These are phyloP conservation scores for Carassius gibelio DNA, from an alignment of 2,113 vertebrate species.

Conservation along the genomic window DNA sequence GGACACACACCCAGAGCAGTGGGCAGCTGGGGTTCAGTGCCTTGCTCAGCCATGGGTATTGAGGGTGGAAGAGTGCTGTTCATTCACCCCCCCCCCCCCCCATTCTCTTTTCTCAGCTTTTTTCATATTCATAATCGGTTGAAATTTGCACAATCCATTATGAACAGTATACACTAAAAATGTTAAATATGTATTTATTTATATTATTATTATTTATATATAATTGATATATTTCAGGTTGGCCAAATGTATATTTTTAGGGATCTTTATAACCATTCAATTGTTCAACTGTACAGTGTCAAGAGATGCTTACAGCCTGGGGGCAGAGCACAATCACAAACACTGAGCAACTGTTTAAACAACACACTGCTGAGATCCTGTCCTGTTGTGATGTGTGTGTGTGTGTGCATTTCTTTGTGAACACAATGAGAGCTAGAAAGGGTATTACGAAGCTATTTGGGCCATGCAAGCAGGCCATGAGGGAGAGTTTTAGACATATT, in stretches of 20 bases:
- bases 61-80: too few species aligned
- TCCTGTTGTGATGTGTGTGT: neutral
- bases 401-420: neutral
- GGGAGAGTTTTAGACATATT: conserved; percentile 27
- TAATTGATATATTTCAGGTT: too few species aligned
- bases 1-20: too few species aligned
- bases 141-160: neutral
- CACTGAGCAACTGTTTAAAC: neutral
- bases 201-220: too few species aligned
- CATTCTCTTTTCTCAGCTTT: neutral
- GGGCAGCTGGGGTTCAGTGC: too few species aligned
- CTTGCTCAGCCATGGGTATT: too few species aligned
- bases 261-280: neutral
- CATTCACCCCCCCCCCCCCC: too few species aligned
- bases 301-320: neutral
- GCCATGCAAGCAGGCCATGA: conserved; percentile 10
- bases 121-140: neutral
- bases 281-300: neutral
- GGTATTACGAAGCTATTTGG: conserved; percentile 33
- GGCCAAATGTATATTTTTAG: neutral
- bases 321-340: neutral
- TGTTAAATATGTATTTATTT: too few species aligned
- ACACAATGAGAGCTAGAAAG: conserved; percentile 22
- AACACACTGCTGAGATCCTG: conserved; percentile 7
- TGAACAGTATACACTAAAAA: neutral